These are phyloP conservation scores for Eupithecia dodoneata DNA, from an alignment of 2,888 invertebrate species.

Conservation along the genomic window DNA sequence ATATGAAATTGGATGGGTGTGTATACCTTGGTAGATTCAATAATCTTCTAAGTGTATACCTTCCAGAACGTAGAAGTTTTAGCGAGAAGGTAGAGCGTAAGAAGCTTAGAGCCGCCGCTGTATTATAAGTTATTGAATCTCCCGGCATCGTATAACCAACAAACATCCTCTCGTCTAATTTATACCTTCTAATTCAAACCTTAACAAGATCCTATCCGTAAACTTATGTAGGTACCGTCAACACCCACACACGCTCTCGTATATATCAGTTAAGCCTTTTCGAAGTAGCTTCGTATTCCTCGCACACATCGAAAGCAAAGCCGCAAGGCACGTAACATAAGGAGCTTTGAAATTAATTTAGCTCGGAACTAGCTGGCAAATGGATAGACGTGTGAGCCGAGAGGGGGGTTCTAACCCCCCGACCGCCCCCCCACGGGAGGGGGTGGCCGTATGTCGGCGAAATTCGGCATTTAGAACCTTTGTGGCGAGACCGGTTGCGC, in stretches of 20 bases:
- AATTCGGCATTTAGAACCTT: constrained; percentile 83
- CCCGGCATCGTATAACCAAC: constrained; percentile 37
- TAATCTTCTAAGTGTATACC: not conserved
- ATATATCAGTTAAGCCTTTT: constrained; percentile 79
- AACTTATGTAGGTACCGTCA: constrained; percentile 61
- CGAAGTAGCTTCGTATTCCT: constrained; percentile 69
- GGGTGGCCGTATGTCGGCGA: constrained; percentile 65
- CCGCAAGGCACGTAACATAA: constrained; percentile 85
- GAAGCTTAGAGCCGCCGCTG: not conserved
- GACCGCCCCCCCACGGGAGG: constrained; percentile 45
- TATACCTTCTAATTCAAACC: constrained; percentile 80
- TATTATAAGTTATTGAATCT: constrained; percentile 21
- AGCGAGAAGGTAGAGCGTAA: not conserved
- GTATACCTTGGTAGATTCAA: not conserved
- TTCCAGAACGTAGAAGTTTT: constrained; percentile 12
- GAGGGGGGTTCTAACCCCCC: constrained; percentile 59
- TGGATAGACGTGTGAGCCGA: constrained; percentile 84
- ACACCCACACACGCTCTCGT: constrained; percentile 54
- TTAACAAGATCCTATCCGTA: constrained; percentile 78
- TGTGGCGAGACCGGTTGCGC: constrained; percentile 76
- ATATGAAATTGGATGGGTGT: not conserved
- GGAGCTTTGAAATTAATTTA: constrained; percentile 85
- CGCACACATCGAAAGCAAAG: constrained; percentile 76
- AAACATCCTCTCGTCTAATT: constrained; percentile 69
- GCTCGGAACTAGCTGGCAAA: constrained; percentile 85